These are phyloP conservation scores for Rhineura floridana DNA, from an alignment of 2,113 vertebrate species.

Conservation along the genomic window DNA sequence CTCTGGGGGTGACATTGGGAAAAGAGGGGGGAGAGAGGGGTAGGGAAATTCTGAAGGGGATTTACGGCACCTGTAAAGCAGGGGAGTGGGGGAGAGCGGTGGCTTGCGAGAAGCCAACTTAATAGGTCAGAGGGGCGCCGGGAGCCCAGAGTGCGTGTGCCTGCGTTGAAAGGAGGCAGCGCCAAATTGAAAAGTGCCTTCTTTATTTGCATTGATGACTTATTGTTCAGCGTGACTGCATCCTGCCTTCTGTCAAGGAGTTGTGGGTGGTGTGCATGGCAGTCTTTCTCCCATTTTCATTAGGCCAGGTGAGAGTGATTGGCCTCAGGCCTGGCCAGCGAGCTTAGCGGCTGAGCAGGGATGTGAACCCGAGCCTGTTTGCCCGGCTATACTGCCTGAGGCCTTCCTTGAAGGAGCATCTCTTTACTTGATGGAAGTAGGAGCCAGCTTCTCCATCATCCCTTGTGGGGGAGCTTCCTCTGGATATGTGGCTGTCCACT, in stretches of 20 bases:
- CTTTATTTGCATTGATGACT: constrained; percentile 41
- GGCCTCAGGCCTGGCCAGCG: background rate
- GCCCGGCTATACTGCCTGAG: too few species aligned
- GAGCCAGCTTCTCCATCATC: background rate
- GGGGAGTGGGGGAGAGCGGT: constrained; percentile 49
- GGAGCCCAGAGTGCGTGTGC: background rate
- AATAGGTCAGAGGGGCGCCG: constrained; percentile 53
- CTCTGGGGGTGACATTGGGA: constrained; percentile 39
- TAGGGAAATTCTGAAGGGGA: constrained; percentile 57
- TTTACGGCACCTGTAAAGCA: constrained; percentile 53
- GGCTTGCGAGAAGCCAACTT: constrained; percentile 66
- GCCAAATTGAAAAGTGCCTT: constrained; percentile 56
- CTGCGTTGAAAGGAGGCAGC: background rate
- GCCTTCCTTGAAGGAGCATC: background rate
- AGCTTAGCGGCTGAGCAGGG: background rate
- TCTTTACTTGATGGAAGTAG: background rate
- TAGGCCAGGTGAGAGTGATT: background rate
- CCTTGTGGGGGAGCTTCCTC: background rate
- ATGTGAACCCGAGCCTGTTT: too few species aligned
- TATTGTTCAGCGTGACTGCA: too few species aligned
- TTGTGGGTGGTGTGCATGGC: too few species aligned
- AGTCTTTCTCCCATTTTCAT: background rate
- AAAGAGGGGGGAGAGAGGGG: constrained; percentile 71
- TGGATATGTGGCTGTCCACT: background rate
- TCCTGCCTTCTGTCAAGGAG: background rate